Percentiles rank a stretch among this genome's conserved stretches.
Evolutionary conservation across 2,797 vertebrate species (phyloP).

Genomic region (Phrynocephalus vlangalii): DNA sequence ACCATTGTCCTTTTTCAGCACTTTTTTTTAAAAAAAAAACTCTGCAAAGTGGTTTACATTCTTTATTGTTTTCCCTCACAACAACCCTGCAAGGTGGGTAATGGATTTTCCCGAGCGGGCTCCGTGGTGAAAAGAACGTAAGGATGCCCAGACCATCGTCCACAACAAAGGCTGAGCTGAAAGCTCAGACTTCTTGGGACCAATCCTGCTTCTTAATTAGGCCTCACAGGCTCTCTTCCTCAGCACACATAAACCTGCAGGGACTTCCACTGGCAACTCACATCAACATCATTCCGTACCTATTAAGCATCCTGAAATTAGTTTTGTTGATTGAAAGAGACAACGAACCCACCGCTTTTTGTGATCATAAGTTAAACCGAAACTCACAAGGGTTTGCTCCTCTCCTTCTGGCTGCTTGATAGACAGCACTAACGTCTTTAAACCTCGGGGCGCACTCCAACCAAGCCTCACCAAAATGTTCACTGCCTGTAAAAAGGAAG

Average conservation of each 20-base stretch:
- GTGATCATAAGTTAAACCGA: slow-evolving; percentile 73
- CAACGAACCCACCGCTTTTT: not conserved
- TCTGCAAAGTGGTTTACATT: slow-evolving; percentile 12
- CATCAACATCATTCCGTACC: not conserved
- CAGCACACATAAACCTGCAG: too few relatives aligned
- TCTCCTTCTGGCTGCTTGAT: slow-evolving; percentile 74
- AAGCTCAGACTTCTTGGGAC: not conserved
- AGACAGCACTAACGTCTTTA: slow-evolving; percentile 82
- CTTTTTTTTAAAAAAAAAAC: not conserved
- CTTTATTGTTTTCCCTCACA: slow-evolving; percentile 15
- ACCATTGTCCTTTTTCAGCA: not conserved
- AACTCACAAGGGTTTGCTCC: slow-evolving; percentile 83
- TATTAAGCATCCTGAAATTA: not conserved
- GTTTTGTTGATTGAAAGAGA: rapidly evolving
- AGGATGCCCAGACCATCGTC: not conserved
- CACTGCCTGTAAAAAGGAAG: slow-evolving; percentile 86
- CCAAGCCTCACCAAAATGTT: slow-evolving; percentile 89
- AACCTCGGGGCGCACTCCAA: slow-evolving; percentile 86
- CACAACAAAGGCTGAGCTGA: too few relatives aligned
- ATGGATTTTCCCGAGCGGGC: not conserved
- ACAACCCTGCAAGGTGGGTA: slow-evolving; percentile 10
- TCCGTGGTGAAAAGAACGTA: not conserved
- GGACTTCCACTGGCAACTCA: not conserved
- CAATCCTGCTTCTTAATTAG: not conserved
- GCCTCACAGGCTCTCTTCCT: too few relatives aligned